These are phyloP conservation scores for Fragum fragum DNA, from an alignment of 2,888 invertebrate species.

Conservation along the genomic window DNA sequence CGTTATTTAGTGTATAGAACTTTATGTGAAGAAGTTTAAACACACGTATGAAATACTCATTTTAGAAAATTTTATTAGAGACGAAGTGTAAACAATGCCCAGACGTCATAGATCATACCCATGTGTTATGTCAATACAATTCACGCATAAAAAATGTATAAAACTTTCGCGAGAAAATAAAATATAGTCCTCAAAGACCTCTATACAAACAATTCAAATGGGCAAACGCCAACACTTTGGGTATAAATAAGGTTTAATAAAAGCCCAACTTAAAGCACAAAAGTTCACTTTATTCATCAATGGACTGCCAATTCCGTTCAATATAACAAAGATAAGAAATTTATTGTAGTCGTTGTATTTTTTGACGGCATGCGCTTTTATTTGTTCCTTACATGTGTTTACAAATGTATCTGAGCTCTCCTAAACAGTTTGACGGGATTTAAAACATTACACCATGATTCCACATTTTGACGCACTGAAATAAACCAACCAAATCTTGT, in stretches of 20 bases:
- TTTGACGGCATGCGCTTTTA: background rate
- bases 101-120: background rate
- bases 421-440: too few species aligned
- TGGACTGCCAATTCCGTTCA: background rate
- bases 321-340: slow-evolving; percentile 3
- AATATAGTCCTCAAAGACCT: slow-evolving; percentile 17
- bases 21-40: background rate
- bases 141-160: slow-evolving; percentile 22
- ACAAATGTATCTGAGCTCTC: too few species aligned
- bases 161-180: slow-evolving; percentile 22
- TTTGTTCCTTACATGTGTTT: too few species aligned
- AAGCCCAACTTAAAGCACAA: background rate
- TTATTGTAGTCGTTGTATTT: background rate
- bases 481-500: too few species aligned
- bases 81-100: slow-evolving; percentile 2
- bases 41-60: background rate
- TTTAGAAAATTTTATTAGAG: slow-evolving; percentile 14
- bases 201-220: slow-evolving; percentile 10
- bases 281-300: slow-evolving; percentile 4
- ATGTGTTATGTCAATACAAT: slow-evolving; percentile 18
- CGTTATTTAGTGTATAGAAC: too few species aligned
- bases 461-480: too few species aligned
- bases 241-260: slow-evolving; percentile 20
- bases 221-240: background rate
- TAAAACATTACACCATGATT: too few species aligned